Evolutionary conservation across 2,888 invertebrate species (phyloP).

Genomic region (Rhingia campestris): DNA sequence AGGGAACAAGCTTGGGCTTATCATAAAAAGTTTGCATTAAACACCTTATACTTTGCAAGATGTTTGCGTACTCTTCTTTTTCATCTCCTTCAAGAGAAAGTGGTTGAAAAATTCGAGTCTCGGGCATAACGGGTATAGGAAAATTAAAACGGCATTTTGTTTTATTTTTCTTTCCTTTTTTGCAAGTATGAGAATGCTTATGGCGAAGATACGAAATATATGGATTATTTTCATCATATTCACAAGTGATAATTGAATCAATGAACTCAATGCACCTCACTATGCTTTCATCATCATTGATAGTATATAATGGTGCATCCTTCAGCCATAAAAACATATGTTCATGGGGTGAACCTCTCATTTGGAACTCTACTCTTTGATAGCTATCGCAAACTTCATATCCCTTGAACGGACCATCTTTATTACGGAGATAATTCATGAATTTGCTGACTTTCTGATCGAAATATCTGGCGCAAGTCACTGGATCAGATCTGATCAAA

Average conservation of each 20-base stretch:
- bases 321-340: conserved; percentile 65
- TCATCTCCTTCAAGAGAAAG: not conserved
- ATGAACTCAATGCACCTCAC: conserved; percentile 38
- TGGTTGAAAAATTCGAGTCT: conserved; percentile 24
- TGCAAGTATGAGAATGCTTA: conserved; percentile 72
- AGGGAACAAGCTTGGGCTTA: not conserved
- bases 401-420: no score
- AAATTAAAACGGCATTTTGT: conserved; percentile 66
- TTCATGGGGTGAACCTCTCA: conserved; percentile 74
- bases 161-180: conserved; percentile 69
- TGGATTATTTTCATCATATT: conserved; percentile 69
- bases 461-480: conserved; percentile 10
- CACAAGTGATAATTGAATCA: conserved; percentile 72
- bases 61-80: not conserved
- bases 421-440: no score
- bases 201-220: conserved; percentile 68
- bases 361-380: no score
- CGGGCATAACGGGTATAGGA: conserved; percentile 56
- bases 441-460: conserved; percentile 58
- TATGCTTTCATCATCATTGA: conserved; percentile 6
- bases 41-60: not conserved
- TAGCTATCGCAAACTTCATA: no score
- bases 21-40: not conserved
- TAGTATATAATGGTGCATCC: conserved; percentile 51
- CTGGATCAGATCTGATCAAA: conserved; percentile 52